Evolutionary conservation across 2,113 vertebrate genomes (phyloP), one percentile per base, ranked within the genome.

Genomic region (Danionella cerebrum): DNA sequence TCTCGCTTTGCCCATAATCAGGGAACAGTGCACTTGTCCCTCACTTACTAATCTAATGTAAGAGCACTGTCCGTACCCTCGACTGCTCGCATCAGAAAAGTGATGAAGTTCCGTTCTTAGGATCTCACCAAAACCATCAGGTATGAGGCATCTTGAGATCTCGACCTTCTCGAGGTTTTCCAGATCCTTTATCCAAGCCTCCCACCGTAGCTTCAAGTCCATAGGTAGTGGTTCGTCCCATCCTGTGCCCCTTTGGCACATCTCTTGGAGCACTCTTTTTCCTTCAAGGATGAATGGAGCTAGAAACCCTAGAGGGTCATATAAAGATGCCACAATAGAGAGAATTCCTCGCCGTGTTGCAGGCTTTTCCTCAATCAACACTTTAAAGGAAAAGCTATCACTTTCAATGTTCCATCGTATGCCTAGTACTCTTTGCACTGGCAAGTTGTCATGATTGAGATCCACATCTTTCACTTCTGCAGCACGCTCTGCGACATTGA

Each of bases 371-470:
- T 70, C 67, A 4, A 70, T 25, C 2, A 6, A 2, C 8, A 75
- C 54, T 19, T 67, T 48, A 14, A 68, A 71, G 39, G 51, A 51
- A 25, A 70, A 70, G 3, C 5, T 13, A 7, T 75, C 25, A 44
- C n/a, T 65, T 10, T 66, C 41, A 2, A 66, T 41, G 19, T 42
- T 52, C 72, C 67, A 74, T 24, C 25, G 66, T 11, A 70, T 44
- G 27, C 72, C 72, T 3, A 71, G 19, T 13, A 71, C 53, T 16
- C 8, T 70, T 29, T 74, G 67, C n/a, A 67, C 67, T 45, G 52
- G 52, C 11, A 74, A 38, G 16, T 62, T 14, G 29, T 67, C 11
- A 36, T 54, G 25, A 18, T 50, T 65, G 55, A 71, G 48, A 55
- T 75, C 31, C 2, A 75, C 54, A 50, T 75, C 22, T 29, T 67